Conservation (phyloP, 2,797 vertebrate genomes). For the Vipera ursinii region DNA sequence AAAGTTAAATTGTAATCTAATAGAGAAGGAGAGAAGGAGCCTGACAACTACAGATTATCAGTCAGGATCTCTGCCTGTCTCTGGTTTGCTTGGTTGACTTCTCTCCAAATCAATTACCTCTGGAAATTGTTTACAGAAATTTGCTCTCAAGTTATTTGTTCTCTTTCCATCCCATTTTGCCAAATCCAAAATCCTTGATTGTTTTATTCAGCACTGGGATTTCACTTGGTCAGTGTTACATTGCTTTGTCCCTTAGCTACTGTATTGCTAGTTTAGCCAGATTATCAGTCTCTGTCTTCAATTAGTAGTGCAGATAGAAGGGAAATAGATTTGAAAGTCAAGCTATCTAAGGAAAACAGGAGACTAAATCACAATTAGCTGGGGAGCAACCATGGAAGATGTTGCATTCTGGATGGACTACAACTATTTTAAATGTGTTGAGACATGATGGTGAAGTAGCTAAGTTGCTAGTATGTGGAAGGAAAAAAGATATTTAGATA, state of each 20-base stretch:
- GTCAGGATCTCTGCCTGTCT: neutral
- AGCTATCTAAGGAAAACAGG: neutral
- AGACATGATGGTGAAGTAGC: neutral
- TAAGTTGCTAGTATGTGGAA: neutral
- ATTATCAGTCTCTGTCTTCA: neutral
- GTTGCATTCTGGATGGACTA: neutral
- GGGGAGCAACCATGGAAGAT: neutral
- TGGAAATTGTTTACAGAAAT: neutral
- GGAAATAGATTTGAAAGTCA: neutral
- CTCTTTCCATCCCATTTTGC: neutral
- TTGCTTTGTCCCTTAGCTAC: neutral
- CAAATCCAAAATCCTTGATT: neutral
- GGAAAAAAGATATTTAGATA: neutral
- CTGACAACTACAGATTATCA: neutral
- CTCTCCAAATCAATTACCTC: neutral
- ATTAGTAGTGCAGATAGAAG: neutral
- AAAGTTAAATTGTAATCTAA: neutral
- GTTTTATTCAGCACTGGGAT: neutral
- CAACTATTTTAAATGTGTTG: neutral
- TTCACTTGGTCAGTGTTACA: neutral
- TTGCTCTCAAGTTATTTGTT: neutral
- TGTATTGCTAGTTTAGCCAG: neutral
- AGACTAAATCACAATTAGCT: neutral
- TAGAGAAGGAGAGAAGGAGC: neutral
- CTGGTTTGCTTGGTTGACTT: neutral